Evolutionary conservation across 2,888 invertebrate genomes (phyloP), one percentile per base, ranked within the genome.

Genomic region (Rosalia funebris): DNA sequence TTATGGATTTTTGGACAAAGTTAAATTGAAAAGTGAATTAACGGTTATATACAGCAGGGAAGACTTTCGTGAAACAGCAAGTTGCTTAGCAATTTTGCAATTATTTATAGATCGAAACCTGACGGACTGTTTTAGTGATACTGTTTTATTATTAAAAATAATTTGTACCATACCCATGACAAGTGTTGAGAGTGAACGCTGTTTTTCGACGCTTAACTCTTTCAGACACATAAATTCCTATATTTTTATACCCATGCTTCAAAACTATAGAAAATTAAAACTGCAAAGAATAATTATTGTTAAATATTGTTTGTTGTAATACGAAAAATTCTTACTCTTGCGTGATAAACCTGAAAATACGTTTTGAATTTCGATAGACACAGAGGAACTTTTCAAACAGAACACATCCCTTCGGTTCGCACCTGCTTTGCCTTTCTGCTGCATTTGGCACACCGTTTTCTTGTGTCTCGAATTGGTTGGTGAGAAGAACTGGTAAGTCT

Each of bases 401-500:
- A 45, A 20, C 45, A 45, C 16, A 45, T 45, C 45, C 45, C 15
- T 17, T 45, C 25, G 11, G 48, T 31, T 11, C 48, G 48, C 14
- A 31, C 48, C 31, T 48, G 48, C 15, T 11, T 15, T 15, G n/a
- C 15, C 37, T 5, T 37, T 17, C 10, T 20, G 20, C 45, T 45
- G 19, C 45, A 45, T 11, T 25, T 45, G n/a, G 25, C 45, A 45
- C 45, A 45, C 20, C 45, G 16, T 16, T 16, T 16, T 48, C 32
- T 48, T 11, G 48, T 34, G 20, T 14, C 32, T 14, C 48, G 32
- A 34, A 48, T 14, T 25, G 32, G 48, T 31, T 48, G 48, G 31
- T 48, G 48, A 48, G 31, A 10, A 34, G 48, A 48, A 34, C 34
- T 48, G 20, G 20, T 11, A 20, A 48, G 17, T 31, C 48, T 48